These are phyloP conservation scores for Falco peregrinus DNA, from an alignment of 2,797 vertebrate species.

Conservation along the genomic window DNA sequence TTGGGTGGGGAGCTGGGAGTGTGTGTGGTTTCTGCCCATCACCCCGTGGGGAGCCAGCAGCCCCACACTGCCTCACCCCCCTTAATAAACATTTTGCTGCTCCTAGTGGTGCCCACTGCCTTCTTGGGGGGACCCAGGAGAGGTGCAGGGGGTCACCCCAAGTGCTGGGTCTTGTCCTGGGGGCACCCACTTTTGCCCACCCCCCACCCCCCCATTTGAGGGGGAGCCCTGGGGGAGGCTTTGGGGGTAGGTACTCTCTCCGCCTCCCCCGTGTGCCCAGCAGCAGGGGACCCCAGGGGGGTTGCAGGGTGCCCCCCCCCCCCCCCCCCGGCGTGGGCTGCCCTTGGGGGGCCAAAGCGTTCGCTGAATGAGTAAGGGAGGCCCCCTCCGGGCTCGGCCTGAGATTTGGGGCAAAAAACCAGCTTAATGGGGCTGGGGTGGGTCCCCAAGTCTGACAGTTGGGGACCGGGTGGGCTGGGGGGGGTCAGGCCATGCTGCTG, in stretches of 20 bases:
- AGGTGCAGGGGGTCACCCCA: neutral
- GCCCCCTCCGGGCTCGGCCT: slow-evolving; percentile 36
- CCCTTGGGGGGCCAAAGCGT: slow-evolving; percentile 42
- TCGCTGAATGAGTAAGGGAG: slow-evolving; percentile 65
- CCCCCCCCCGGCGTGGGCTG: neutral
- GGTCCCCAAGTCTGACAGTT: neutral
- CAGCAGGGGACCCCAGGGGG: neutral
- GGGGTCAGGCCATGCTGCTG: slow-evolving; percentile 89
- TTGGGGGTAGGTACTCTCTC: neutral
- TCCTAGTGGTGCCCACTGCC: too few relatives aligned
- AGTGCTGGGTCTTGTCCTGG: neutral
- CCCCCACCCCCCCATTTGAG: neutral
- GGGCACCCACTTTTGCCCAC: neutral
- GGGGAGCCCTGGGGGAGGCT: neutral
- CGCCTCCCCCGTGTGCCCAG: neutral
- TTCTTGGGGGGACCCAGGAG: neutral
- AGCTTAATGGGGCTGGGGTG: neutral
- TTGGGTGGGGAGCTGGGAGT: too few relatives aligned
- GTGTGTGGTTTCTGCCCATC: too few relatives aligned
- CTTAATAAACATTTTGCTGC: too few relatives aligned
- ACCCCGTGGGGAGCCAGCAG: too few relatives aligned
- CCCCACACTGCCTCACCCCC: too few relatives aligned
- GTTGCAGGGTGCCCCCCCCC: neutral
- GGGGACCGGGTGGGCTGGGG: neutral
- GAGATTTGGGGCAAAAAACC: slow-evolving; percentile 12